Evolutionary conservation across 1,140 invertebrate species (phyloP).

Genomic region (Magallana ariakensis): DNA sequence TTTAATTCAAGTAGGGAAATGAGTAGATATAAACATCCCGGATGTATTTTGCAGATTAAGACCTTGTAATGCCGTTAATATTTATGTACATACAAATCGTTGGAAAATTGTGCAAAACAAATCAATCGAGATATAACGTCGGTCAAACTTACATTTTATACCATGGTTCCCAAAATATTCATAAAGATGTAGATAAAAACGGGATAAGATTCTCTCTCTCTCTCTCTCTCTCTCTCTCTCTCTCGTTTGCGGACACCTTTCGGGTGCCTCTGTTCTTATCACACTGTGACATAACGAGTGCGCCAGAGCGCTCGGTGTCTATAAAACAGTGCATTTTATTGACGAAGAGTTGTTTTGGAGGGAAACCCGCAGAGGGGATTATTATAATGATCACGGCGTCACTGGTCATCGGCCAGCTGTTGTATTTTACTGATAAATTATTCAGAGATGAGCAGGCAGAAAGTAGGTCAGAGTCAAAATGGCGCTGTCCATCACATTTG

Average conservation of each 20-base stretch:
- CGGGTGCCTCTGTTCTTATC: conserved; percentile 25
- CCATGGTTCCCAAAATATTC: no score
- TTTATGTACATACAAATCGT: not conserved
- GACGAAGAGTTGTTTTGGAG: conserved; percentile 30
- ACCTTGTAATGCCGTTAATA: not conserved
- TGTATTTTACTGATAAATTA: conserved; percentile 39
- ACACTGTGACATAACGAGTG: conserved; percentile 27
- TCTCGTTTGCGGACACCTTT: not conserved
- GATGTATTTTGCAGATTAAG: conserved; percentile 25
- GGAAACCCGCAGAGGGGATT: conserved; percentile 28
- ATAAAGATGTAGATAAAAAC: no score
- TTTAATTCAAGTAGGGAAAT: conserved; percentile 19
- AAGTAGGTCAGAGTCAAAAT: conserved; percentile 21
- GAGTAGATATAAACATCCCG: not conserved
- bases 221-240: no score
- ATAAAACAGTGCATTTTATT: conserved; percentile 39
- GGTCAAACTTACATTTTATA: no score
- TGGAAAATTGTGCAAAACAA: no score
- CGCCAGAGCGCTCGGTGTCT: conserved; percentile 13
- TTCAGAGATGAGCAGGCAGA: conserved; percentile 9
- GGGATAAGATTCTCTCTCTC: no score
- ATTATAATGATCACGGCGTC: conserved; percentile 28
- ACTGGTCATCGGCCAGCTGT: conserved; percentile 34
- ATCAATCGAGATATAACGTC: no score
- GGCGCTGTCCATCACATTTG: conserved; percentile 2